phyloP scores from a whole-genome alignment of 2,888 invertebrate genomes.

The Onchidella celtica region DNA sequence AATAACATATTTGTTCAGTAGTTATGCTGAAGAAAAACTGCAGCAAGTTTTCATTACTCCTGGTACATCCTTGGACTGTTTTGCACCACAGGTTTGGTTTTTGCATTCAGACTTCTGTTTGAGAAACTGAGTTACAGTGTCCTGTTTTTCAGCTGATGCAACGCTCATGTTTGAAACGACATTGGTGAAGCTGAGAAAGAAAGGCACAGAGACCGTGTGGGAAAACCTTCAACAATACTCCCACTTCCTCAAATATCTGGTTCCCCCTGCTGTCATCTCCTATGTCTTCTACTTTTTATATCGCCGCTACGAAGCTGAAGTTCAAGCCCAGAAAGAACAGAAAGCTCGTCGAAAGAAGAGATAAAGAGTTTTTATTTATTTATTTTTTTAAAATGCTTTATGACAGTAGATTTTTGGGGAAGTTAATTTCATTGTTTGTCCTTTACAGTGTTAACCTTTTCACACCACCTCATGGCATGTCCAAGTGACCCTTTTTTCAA shows the following conservation, averaged over 20 bases:
- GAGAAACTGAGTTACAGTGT: too few relatives aligned
- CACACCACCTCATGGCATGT: too few relatives aligned
- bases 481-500: too few relatives aligned
- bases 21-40: too few relatives aligned
- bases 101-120: too few relatives aligned
- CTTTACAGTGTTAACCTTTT: too few relatives aligned
- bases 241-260: slow-evolving; percentile 44
- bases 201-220: background rate
- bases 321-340: slow-evolving; percentile 33
- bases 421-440: too few relatives aligned
- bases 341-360: slow-evolving; percentile 42
- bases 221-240: background rate
- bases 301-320: slow-evolving; percentile 48
- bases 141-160: slow-evolving; percentile 60
- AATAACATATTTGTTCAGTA: too few relatives aligned
- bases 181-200: slow-evolving; percentile 59
- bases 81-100: too few relatives aligned
- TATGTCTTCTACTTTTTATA: slow-evolving; percentile 54
- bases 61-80: too few relatives aligned
- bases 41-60: too few relatives aligned
- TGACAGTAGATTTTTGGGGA: too few relatives aligned
- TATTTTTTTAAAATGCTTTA: background rate
- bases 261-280: slow-evolving; percentile 47
- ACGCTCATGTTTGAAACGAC: slow-evolving; percentile 63
- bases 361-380: background rate